phyloP scores from a whole-genome alignment of 92 coral and sea anemone genomes.

The Palythoa caribaeorum region DNA sequence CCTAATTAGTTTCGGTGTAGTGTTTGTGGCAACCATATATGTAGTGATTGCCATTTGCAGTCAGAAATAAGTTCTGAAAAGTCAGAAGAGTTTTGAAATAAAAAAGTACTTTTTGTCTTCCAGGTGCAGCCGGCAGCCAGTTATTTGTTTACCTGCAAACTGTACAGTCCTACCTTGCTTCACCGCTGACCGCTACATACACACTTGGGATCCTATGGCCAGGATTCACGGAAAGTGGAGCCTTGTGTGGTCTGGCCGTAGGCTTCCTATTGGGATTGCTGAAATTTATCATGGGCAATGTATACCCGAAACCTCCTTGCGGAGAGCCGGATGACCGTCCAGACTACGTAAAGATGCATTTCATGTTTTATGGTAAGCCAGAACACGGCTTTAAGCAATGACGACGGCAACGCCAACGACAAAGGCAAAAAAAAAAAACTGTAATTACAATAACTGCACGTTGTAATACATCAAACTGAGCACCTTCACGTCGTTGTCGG shows the following conservation, averaged over 20 bases:
- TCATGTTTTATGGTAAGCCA: slow-evolving; percentile 67
- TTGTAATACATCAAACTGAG: too few species aligned
- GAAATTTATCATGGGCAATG: slow-evolving; percentile 62
- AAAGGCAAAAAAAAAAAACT: too few species aligned
- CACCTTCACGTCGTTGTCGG: too few species aligned
- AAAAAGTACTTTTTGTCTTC: neutral
- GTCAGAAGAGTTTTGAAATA: neutral
- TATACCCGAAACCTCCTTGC: slow-evolving; percentile 62
- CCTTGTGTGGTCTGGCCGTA: slow-evolving; percentile 58
- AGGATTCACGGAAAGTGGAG: slow-evolving; percentile 50
- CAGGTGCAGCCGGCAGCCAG: slow-evolving; percentile 61
- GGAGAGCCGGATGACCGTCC: slow-evolving; percentile 66
- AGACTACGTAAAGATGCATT: slow-evolving; percentile 65
- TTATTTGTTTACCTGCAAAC: slow-evolving; percentile 70
- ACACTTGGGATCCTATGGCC: slow-evolving; percentile 70
- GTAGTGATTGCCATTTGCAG: too few species aligned
- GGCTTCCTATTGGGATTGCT: slow-evolving; percentile 57
- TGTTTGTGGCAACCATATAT: too few species aligned
- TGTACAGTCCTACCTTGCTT: slow-evolving; percentile 67
- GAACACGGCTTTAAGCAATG: too few species aligned
- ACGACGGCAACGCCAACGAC: too few species aligned
- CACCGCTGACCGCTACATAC: slow-evolving; percentile 66
- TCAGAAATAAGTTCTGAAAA: neutral
- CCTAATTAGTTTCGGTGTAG: too few species aligned
- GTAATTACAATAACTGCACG: too few species aligned